These are phyloP conservation scores for Ptyas mucosa DNA, from an alignment of 2,113 vertebrate species.

Conservation along the genomic window DNA sequence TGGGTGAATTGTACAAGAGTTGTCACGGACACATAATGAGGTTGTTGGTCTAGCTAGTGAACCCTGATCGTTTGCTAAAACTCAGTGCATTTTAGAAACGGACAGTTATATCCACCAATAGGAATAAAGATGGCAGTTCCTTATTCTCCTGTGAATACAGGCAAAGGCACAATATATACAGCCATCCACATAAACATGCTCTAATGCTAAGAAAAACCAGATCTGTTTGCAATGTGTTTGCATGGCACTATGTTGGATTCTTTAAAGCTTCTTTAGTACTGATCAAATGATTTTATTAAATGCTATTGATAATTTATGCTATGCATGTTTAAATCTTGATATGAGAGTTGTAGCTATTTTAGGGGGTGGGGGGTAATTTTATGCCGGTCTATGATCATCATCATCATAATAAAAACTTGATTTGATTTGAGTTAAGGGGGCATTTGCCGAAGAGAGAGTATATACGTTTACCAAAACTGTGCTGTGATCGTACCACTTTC, in stretches of 20 bases:
- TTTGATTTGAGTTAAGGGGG: background rate
- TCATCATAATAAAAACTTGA: background rate
- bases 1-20: background rate
- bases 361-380: background rate
- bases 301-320: background rate
- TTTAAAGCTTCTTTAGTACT: background rate
- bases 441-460: background rate
- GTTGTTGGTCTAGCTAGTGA: background rate
- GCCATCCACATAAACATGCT: background rate
- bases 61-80: background rate
- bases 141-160: background rate
- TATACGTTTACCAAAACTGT: background rate
- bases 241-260: background rate
- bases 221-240: background rate
- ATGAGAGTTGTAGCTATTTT: background rate
- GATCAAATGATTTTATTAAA: background rate
- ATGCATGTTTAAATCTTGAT: background rate
- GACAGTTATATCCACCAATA: constrained; percentile 10
- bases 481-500: background rate
- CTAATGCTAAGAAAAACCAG: background rate
- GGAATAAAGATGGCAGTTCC: background rate
- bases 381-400: background rate
- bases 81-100: background rate
- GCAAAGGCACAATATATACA: background rate
- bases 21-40: background rate